Evolutionary conservation across 1,140 invertebrate genomes (phyloP), one percentile per base, ranked within the genome.

Genomic region (Procambarus virginalis): DNA sequence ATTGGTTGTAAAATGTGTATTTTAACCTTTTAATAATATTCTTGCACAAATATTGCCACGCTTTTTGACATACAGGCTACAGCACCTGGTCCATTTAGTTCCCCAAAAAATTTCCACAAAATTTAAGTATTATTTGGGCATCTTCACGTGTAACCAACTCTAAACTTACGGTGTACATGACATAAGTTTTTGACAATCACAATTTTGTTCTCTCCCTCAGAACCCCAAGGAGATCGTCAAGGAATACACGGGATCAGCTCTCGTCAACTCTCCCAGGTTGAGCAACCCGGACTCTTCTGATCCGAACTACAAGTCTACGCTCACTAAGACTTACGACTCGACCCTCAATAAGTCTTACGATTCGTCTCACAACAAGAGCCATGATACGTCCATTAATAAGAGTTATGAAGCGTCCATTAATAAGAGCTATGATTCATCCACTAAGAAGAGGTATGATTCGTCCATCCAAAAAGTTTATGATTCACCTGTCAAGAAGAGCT

Each of bases 241-340:
- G 75, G 91, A 92, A 51, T 92, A 92, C 51, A 84, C 87, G 14
- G 82, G 88, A 10, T 84, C 84, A 34, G 70, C 90, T 22, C 20
- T 91, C 20, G 73, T 87, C 48, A 73, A 86, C 55, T 91, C 90
- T 9, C 86, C 91, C 1, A 88, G 64, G 34, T 64, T 85, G 22
- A 70, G 80, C 45, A 51, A 85, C 8, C 51, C 75, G n/a, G 79
- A 88, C 20, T 84, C 86, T 22, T 70, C 84, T 10, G 90, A 91
- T 70, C 89, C 91, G 34, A 60, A 49, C 51, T 49, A 79, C 20
- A 86, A 51, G 48, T 84, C 82, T 9, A 84, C 60, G 3, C 89
- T 90, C 73, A 80, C 79, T 46, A 88, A 88, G 58, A 91, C 90
- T 48, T 68, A 86, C 46, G 75, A 51, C 8, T 84, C 82, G 9